Evolutionary conservation across 2,888 invertebrate genomes (phyloP).

Genomic region (Rhagonycha lutea): DNA sequence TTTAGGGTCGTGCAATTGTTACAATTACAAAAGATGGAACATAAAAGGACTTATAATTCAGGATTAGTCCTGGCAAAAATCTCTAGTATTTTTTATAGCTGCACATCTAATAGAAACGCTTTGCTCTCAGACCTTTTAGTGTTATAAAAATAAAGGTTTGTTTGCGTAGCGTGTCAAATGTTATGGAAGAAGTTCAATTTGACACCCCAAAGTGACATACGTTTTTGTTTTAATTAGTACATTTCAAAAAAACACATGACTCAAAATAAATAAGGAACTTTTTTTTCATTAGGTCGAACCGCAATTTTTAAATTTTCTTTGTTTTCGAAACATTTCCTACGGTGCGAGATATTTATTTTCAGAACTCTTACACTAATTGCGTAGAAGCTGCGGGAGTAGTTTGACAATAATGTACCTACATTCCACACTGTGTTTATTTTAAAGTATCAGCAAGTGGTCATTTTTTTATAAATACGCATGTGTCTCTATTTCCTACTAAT

Average conservation of each 20-base stretch:
- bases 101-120: conserved; percentile 23
- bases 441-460: not conserved
- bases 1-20: conserved; percentile 29
- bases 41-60: conserved; percentile 23
- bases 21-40: conserved; percentile 18
- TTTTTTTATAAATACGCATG: not conserved
- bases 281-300: conserved; percentile 45
- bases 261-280: conserved; percentile 49
- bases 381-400: conserved; percentile 20
- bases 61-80: conserved; percentile 10
- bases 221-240: conserved; percentile 40
- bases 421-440: not conserved
- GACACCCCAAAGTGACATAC: conserved; percentile 27
- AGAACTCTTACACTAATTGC: conserved; percentile 37
- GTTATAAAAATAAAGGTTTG: conserved; percentile 46
- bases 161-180: conserved; percentile 47
- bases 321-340: conserved; percentile 38
- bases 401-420: conserved; percentile 3
- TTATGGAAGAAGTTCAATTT: conserved; percentile 36
- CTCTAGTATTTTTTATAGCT: conserved; percentile 8
- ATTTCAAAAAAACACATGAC: conserved; percentile 42
- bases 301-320: conserved; percentile 47
- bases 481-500: no score
- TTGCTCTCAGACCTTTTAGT: conserved; percentile 47
- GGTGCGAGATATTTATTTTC: not conserved